A percentile compares a stretch with the other conserved stretches of the same genome.
These are phyloP conservation scores for Aethina tumida DNA, from an alignment of 1,140 invertebrate species.

Conservation along the genomic window DNA sequence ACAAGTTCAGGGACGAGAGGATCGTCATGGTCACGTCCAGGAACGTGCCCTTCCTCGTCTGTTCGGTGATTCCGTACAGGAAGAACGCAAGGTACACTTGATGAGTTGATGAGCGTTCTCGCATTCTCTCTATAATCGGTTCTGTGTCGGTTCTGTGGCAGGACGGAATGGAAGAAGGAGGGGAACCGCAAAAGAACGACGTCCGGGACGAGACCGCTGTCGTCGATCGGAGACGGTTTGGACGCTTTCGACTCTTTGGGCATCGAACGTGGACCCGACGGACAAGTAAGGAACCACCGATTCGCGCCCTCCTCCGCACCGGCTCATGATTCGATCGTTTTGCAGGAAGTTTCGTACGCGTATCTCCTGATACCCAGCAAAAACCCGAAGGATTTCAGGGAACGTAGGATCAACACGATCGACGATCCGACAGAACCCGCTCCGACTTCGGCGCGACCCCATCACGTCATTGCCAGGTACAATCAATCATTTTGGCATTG, in stretches of 20 bases:
- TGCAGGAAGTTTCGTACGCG: slow-evolving; percentile 73
- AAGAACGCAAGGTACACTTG: slow-evolving; percentile 53
- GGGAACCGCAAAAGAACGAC: slow-evolving; percentile 68
- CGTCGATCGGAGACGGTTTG: slow-evolving; percentile 69
- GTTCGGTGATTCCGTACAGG: slow-evolving; percentile 72
- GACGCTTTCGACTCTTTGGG: slow-evolving; percentile 80
- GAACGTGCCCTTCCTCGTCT: slow-evolving; percentile 68
- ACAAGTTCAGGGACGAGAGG: slow-evolving; percentile 64
- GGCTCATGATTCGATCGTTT: slow-evolving; percentile 6
- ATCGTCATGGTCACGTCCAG: slow-evolving; percentile 61
- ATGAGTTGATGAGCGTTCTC: no score
- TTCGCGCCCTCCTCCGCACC: not conserved
- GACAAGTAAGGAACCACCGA: slow-evolving; percentile 54
- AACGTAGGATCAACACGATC: slow-evolving; percentile 29
- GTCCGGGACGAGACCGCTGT: slow-evolving; percentile 70
- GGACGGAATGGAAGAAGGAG: slow-evolving; percentile 63
- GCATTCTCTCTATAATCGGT: slow-evolving; percentile 1
- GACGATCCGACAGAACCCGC: slow-evolving; percentile 28
- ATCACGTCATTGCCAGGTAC: slow-evolving; percentile 58
- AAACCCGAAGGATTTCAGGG: slow-evolving; percentile 39
- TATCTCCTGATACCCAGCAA: slow-evolving; percentile 69
- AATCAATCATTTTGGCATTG: slow-evolving; percentile 3
- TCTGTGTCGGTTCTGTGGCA: slow-evolving; percentile 30
- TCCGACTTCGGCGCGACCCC: slow-evolving; percentile 32
- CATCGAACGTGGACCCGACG: slow-evolving; percentile 71